Base-by-base conservation (phyloP, 2,888 invertebrate species). In the Theretra japonica region DNA sequence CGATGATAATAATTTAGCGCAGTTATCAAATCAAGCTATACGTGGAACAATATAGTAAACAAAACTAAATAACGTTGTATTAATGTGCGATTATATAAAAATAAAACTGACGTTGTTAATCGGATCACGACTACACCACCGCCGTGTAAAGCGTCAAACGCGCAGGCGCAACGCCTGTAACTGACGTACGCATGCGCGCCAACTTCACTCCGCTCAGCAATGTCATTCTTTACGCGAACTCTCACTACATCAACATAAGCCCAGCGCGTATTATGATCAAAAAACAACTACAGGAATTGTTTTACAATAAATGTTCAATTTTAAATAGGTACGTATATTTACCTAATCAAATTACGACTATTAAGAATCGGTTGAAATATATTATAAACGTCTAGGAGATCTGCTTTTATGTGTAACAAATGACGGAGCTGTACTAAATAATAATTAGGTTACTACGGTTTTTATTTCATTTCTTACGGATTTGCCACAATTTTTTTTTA, bases 121-220 rank as follows among this genome's bases (percentile, higher is more conserved):
- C 93, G 94, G 94, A 94, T 94, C 94, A 93, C 90, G 89, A 94
- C 90, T 88, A 88, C 92, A 88, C 89, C 94, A 94, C 94, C 94
- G 94, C 94, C 94, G 93, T 93, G 86, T 93, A 92, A 84, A 90
- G 91, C 93, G 94, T 93, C 93, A 91, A 90, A 89, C 94, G 93
- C 94, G 94, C 94, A 93, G 86, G 93, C 94, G 94, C 94, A 90
- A 89, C 88, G 92, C 93, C 89, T 88, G 88, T 89, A 88, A 94
- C 94, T 94, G 94, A 92, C 90, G 90, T 90, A 87, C 86, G 88
- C 90, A 86, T 87, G 89, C 89, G 91, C 87, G 83, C 86, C 80
- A 90, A 94, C 94, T 94, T 94, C 94, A 90, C 84, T 75, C 81
- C 84, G 77, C 74, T 86, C 80, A 76, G 74, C 75, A 83, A 90